phyloP scores from a whole-genome alignment of 2,888 invertebrate species.

The Leucophenga maculata region DNA sequence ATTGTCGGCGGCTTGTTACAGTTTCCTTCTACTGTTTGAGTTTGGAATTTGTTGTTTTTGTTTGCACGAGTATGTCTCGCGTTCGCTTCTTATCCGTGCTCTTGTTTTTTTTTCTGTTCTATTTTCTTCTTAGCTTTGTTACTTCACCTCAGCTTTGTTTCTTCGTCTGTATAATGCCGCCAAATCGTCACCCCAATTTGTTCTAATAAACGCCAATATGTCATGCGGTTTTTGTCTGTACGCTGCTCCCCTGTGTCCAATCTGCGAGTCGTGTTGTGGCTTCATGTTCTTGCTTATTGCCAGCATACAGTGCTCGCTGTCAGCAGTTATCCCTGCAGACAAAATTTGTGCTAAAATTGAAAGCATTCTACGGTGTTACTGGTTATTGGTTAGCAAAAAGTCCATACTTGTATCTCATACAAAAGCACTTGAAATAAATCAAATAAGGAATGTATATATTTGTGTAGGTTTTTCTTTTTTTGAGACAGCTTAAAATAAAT shows the following conservation, averaged over 20 bases:
- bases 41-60: constrained; percentile 48
- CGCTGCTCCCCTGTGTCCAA: neutral
- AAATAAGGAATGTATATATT: constrained; percentile 19
- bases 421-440: constrained; percentile 8
- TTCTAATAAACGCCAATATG: constrained; percentile 67
- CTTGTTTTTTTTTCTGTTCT: constrained; percentile 33
- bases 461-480: neutral
- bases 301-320: constrained; percentile 15
- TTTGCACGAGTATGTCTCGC: constrained; percentile 23
- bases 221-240: constrained; percentile 55
- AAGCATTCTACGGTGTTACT: neutral
- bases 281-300: neutral
- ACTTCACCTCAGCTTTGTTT: constrained; percentile 34
- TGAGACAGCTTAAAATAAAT: neutral
- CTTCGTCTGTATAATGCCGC: constrained; percentile 45
- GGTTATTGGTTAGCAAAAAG: neutral
- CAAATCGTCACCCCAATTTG: constrained; percentile 66
- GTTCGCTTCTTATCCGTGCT: constrained; percentile 51
- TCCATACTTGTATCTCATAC: neutral
- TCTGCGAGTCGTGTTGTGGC: neutral
- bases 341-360: constrained; percentile 18
- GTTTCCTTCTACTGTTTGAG: constrained; percentile 44
- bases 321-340: constrained; percentile 3
- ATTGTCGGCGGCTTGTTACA: constrained; percentile 22
- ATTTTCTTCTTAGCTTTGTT: constrained; percentile 48